Conservation (phyloP, 2,113 vertebrate species). For the Misgurnus mizolepis region DNA sequence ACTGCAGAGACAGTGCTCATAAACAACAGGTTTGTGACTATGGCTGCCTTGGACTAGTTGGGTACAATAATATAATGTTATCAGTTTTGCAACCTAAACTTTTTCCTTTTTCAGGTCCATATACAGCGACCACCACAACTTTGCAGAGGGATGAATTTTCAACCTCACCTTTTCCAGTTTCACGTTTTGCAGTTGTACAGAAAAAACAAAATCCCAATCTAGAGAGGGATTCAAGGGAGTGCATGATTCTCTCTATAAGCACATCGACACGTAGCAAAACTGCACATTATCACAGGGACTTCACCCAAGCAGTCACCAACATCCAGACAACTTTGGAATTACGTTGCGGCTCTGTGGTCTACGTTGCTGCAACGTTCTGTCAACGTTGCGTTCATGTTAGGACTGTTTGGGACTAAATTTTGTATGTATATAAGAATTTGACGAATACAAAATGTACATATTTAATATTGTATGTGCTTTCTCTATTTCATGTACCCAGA, state of each 20-base stretch:
- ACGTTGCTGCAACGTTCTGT: slow-evolving; percentile 47
- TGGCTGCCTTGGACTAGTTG: neutral
- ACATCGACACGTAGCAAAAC: slow-evolving; percentile 49
- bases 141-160: neutral
- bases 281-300: slow-evolving; percentile 58
- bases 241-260: slow-evolving; percentile 39
- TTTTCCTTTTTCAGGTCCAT: neutral
- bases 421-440: slow-evolving; percentile 73
- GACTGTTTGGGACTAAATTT: slow-evolving; percentile 44
- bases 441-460: slow-evolving; percentile 75
- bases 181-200: neutral
- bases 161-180: slow-evolving; percentile 6
- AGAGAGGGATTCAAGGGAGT: slow-evolving; percentile 22
- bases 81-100: no score
- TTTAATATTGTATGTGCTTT: slow-evolving; percentile 76
- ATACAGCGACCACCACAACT: neutral
- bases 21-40: slow-evolving; percentile 32
- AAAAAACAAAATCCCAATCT: slow-evolving; percentile 17
- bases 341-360: slow-evolving; percentile 26
- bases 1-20: slow-evolving; percentile 71
- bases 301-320: slow-evolving; percentile 17
- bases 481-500: slow-evolving; percentile 71
- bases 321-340: slow-evolving; percentile 16
- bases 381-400: slow-evolving; percentile 25
- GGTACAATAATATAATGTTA: no score